phyloP scores from a whole-genome alignment of 1,140 invertebrate genomes.

The Luehdorfia chinensis region DNA sequence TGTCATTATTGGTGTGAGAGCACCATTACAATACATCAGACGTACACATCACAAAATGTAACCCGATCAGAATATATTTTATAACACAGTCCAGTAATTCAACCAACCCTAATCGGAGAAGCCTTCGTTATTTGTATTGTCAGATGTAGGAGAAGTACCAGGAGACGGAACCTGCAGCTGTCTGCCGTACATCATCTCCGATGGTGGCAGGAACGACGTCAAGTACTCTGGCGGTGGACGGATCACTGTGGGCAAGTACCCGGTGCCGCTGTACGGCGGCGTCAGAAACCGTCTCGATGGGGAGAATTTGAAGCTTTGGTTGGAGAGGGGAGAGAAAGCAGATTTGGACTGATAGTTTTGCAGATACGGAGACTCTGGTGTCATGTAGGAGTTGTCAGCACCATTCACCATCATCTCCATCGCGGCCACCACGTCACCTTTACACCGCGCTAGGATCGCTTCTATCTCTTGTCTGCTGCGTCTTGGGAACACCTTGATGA shows the following conservation, averaged over 20 bases:
- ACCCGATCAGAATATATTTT: no score
- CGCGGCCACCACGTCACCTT: conserved; percentile 92
- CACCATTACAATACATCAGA: no score
- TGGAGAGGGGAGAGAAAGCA: conserved; percentile 85
- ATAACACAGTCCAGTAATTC: no score
- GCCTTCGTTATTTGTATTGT: conserved; percentile 75
- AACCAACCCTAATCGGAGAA: no score
- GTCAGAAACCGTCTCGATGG: conserved; percentile 84
- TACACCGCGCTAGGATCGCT: conserved; percentile 85
- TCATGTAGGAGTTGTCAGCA: conserved; percentile 66
- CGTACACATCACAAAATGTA: no score
- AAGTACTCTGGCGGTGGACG: conserved; percentile 78
- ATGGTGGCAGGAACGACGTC: conserved; percentile 64
- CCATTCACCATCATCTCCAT: conserved; percentile 93
- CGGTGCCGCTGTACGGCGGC: conserved; percentile 87
- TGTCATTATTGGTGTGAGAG: no score
- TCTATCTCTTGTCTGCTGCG: conserved; percentile 90
- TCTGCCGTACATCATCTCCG: conserved; percentile 68
- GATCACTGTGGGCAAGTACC: conserved; percentile 88
- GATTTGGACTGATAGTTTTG: conserved; percentile 77
- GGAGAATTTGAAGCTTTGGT: conserved; percentile 76
- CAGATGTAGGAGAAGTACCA: conserved; percentile 70
- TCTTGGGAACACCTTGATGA: conserved; percentile 87
- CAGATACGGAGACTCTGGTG: conserved; percentile 63
- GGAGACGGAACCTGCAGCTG: conserved; percentile 67